Conservation (phyloP, 2,113 vertebrate species). For the Chloropsis hardwickii region DNA sequence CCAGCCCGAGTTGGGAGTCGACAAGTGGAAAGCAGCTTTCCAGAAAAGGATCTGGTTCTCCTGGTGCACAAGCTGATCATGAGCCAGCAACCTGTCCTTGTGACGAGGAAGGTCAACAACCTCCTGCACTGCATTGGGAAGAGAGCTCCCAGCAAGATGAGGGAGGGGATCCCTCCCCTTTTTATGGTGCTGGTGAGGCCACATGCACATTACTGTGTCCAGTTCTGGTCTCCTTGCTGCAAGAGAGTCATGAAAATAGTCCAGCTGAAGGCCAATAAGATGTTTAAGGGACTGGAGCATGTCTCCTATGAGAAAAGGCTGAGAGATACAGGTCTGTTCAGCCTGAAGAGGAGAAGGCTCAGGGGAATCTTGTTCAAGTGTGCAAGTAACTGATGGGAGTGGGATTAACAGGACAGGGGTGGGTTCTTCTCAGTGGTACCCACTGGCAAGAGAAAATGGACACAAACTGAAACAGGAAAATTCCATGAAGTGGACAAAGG, state of each 20-base stretch:
- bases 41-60: neutral
- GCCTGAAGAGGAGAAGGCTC: neutral
- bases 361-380: neutral
- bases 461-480: neutral
- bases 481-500: neutral
- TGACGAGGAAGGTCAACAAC: neutral
- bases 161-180: neutral
- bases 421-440: neutral
- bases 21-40: neutral
- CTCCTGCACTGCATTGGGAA: neutral
- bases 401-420: neutral
- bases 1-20: rapidly evolving
- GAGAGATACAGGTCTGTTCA: neutral
- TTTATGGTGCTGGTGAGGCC: neutral
- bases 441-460: neutral
- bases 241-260: neutral
- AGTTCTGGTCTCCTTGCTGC: neutral
- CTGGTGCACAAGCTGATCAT: too few relatives aligned
- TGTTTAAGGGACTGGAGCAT: neutral
- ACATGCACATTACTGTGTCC: neutral
- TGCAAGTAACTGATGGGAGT: neutral
- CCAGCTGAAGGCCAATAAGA: neutral
- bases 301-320: neutral
- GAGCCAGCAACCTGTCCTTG: rapidly evolving
- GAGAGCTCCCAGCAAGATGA: rapidly evolving